phyloP scores from a whole-genome alignment of 1,140 invertebrate genomes.

The Eufriesea mexicana region DNA sequence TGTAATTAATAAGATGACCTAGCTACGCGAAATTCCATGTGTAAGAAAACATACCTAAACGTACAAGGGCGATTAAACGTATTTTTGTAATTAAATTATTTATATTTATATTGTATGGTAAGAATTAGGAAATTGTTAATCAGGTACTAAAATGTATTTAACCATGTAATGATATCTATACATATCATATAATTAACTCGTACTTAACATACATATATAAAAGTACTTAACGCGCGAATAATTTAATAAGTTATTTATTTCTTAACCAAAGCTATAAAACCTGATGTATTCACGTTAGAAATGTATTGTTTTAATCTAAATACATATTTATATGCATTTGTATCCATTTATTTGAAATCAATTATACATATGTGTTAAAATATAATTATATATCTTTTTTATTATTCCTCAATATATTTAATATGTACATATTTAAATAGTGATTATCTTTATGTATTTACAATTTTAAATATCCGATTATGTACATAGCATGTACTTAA shows the following conservation, averaged over 20 bases:
- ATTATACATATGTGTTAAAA: too few relatives aligned
- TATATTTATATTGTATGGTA: background rate
- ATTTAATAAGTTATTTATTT: conserved; percentile 10
- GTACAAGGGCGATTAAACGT: too few relatives aligned
- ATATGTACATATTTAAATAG: too few relatives aligned
- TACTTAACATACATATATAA: conserved; percentile 6
- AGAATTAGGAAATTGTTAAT: background rate
- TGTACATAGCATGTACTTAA: too few relatives aligned
- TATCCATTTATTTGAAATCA: background rate
- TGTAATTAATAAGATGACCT: background rate
- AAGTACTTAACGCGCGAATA: background rate
- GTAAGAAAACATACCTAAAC: too few relatives aligned
- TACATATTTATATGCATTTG: background rate
- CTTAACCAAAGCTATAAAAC: background rate
- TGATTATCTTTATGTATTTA: too few relatives aligned
- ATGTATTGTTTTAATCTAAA: background rate
- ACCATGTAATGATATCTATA: background rate
- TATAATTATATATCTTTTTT: too few relatives aligned
- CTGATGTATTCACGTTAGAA: background rate
- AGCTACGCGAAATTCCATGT: too few relatives aligned
- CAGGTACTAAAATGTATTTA: conserved; percentile 7
- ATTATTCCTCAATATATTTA: too few relatives aligned
- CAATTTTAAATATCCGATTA: too few relatives aligned
- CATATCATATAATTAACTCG: background rate
- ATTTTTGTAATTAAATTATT: conserved; percentile 3